Base-by-base conservation (phyloP, 2,797 vertebrate genomes). In the Gymnoscopelus braueri region DNA sequence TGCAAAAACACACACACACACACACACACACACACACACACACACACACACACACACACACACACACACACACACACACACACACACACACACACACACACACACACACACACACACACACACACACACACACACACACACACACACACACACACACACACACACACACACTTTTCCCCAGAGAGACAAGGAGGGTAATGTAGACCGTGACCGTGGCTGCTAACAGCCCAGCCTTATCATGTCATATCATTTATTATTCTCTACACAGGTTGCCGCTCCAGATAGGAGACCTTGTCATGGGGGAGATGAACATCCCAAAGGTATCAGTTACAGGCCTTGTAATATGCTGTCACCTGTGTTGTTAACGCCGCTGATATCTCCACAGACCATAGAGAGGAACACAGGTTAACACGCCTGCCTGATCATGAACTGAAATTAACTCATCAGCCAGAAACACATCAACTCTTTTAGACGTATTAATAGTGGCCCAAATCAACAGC, bases 211-310 rank as follows among this genome's bases (percentile, higher is more conserved):
- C 88, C 90, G 78, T 71, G 80, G 64, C 84, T 85, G 86, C 90
- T 90, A 91, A 90, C 86, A 82, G 81, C 81, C 81, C 77, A 2
- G 72, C 81, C 84, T 86, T 90, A 89, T 91, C 89, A 86, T 84
- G 85, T 89, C 82, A 85, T 84, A 84, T 90, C 88, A 90, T 91
- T 85, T 90, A 88, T 90, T 90, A 92, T 89, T 89, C 87, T 82
- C 75, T 70, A 58, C 86, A 71, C 79, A 85, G 72, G 74, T 77
- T 80, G 58, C 71, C 63, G 84, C 83, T 79, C 64, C 79, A 84
- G 69, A 84, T 80, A 82, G 82, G 60, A 76, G 84, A 77, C 74
- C 80, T 74, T 87, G 91, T 89, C 88, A 86, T 80, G 54, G 75
- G 81, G 82, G 87, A 87, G 73, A 80, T 73, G 74, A 82, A 77